Evolutionary conservation across 1,140 invertebrate genomes (phyloP), one percentile per base, ranked within the genome.

Genomic region (Idris sp.): DNA sequence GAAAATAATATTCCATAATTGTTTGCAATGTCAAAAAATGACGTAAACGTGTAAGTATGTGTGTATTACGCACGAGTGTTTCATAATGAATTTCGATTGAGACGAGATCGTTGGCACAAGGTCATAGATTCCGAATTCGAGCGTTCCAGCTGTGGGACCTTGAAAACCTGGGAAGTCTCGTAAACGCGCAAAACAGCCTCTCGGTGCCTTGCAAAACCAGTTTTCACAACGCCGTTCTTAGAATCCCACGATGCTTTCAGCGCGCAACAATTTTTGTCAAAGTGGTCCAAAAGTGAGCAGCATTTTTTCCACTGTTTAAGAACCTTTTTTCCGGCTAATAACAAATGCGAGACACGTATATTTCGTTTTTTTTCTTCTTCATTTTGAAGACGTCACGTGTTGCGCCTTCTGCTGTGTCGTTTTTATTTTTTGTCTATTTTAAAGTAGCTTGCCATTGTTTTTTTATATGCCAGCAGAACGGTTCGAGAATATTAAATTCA

Each of bases 401-500:
- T 30, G 53, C 65, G 30, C 30, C 54, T 31, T 30, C 49, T 40
- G 28, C 19, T 51, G 49, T 26, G 36, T 9, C 10, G 8, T 5
- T 1, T 54, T 28, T 30, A 10, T 59, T 54, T 68, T 58, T 61
- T 65, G 36, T 64, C 22, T n/a, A 7, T 26, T n/a, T n/a, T n/a
- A n/a, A n/a, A n/a, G n/a, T n/a, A n/a, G 14, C 10, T 16, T 28
- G 46, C 72, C 43, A 61, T 53, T 48, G 56, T 19, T 30, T 8
- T 25, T 25, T 25, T 8, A 25, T 8, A 4, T 25, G 3, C 8
- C 8, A 16, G 14, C 22, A 36, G 28, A 48, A 68, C 71, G 59
- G 62, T 74, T 41, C 36, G 31, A 26, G 77, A 79, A 77, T 79
- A 73, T 75, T 73, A 75, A 79, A 75, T 68, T 44, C 58, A 15